Conservation (phyloP, 2,888 invertebrate genomes). For the Drosophila emarginata region DNA sequence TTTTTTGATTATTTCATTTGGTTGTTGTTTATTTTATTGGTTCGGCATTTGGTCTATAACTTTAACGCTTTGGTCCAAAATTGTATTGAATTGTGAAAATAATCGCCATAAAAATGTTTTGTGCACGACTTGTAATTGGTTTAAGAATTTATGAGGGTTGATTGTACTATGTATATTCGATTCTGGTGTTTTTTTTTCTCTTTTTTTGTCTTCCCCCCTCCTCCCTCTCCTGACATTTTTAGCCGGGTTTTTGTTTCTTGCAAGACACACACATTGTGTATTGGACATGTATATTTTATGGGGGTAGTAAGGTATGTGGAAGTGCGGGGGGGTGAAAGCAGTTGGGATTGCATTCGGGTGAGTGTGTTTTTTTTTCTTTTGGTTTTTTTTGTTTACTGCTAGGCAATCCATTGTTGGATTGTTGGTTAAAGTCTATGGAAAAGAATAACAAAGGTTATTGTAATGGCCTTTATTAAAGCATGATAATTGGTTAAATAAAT, state of each 20-base stretch:
- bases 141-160: constrained; percentile 53
- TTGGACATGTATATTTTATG: constrained; percentile 21
- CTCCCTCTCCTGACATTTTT: neutral
- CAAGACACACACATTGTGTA: constrained; percentile 9
- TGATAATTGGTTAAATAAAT: neutral
- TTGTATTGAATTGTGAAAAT: constrained; percentile 51
- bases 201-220: neutral
- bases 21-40: constrained; percentile 16
- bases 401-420: neutral
- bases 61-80: constrained; percentile 27
- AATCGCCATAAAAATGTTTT: constrained; percentile 50
- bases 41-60: constrained; percentile 35
- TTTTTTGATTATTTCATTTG: constrained; percentile 36
- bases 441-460: neutral
- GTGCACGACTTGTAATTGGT: constrained; percentile 52
- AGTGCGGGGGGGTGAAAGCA: neutral
- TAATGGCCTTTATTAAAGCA: neutral
- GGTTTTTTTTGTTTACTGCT: no score
- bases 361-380: neutral
- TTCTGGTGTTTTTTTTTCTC: neutral
- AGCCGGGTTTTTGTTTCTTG: constrained; percentile 7
- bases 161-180: constrained; percentile 29
- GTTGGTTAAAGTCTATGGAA: neutral
- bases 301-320: constrained; percentile 5
- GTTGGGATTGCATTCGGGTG: neutral